Evolutionary conservation across 2,888 invertebrate genomes (phyloP).

Genomic region (Ypsolopha scabrella): DNA sequence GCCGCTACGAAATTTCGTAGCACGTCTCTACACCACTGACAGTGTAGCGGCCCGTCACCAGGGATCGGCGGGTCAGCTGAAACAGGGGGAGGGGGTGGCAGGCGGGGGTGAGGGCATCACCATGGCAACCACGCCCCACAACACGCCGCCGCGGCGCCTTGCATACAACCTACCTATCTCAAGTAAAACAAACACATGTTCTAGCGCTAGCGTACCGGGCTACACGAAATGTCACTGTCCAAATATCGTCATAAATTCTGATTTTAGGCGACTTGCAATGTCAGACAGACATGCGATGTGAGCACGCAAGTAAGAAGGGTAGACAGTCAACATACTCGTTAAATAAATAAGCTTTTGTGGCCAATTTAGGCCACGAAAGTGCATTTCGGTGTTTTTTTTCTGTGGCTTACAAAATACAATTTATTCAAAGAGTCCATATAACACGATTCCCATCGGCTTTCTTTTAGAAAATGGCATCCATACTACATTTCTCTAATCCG

Average conservation of each 20-base stretch:
- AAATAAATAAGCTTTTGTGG: neutral
- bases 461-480: too few species aligned
- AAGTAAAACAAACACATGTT: neutral
- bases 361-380: too few species aligned
- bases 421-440: too few species aligned
- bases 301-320: too few species aligned
- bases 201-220: neutral
- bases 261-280: too few species aligned
- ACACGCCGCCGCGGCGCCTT: slow-evolving; percentile 64
- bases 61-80: slow-evolving; percentile 63
- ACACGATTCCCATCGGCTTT: too few species aligned
- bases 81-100: slow-evolving; percentile 23
- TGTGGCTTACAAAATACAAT: too few species aligned
- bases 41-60: slow-evolving; percentile 51
- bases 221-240: slow-evolving; percentile 1
- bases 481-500: too few species aligned
- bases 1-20: neutral
- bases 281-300: too few species aligned
- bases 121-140: slow-evolving; percentile 59
- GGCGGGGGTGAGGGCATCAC: slow-evolving; percentile 30
- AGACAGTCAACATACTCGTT: neutral
- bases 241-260: neutral
- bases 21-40: slow-evolving; percentile 25
- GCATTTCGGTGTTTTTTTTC: too few species aligned
- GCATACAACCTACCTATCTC: slow-evolving; percentile 11